These are phyloP conservation scores for Camelus bactrianus DNA, from an alignment of 2,113 vertebrate genomes.

Conservation along the genomic window DNA sequence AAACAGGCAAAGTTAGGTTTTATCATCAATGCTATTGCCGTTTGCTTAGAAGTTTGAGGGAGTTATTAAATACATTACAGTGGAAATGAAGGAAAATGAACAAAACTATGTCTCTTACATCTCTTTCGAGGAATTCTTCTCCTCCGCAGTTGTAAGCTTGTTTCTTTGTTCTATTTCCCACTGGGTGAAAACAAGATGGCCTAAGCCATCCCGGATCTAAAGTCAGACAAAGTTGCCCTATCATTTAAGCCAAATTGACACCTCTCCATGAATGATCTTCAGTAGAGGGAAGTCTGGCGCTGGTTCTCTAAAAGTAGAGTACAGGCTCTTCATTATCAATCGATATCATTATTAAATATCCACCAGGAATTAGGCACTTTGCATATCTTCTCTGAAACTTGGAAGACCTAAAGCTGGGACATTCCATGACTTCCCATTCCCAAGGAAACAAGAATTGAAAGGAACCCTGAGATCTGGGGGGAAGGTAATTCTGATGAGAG, in stretches of 20 bases:
- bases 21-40: not conserved
- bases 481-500: not conserved
- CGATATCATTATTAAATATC: not conserved
- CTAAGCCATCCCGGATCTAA: not conserved
- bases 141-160: not conserved
- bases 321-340: not conserved
- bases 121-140: not conserved
- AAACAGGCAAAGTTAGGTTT: not conserved
- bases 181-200: not conserved
- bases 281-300: not conserved
- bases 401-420: not conserved
- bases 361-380: not conserved
- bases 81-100: not conserved
- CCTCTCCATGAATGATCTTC: not conserved
- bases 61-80: not conserved
- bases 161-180: not conserved
- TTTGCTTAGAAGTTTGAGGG: conserved; percentile 26
- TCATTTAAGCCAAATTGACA: not conserved
- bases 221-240: not conserved
- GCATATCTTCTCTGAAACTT: not conserved
- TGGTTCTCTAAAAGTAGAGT: not conserved
- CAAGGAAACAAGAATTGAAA: conserved; percentile 13
- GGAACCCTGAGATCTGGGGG: not conserved
- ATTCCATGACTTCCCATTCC: not conserved
- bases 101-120: not conserved